Percentiles rank a stretch among this genome's conserved stretches.
phyloP scores from a whole-genome alignment of 2,797 vertebrate species.

The Tokudaia muenninki region DNA sequence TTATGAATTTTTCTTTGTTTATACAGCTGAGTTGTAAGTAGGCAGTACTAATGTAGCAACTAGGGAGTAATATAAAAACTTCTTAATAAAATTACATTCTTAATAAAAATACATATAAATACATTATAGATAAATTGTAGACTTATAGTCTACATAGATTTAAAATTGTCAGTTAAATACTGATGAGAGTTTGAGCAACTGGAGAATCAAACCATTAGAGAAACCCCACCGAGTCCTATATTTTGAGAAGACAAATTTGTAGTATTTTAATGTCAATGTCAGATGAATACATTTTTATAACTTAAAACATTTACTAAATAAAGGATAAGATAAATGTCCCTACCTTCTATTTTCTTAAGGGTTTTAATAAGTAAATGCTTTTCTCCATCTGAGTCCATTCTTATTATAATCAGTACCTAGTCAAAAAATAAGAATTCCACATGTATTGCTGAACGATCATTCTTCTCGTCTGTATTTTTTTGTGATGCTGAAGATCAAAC shows the following conservation, averaged over 20 bases:
- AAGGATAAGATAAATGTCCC: slow-evolving; percentile 69
- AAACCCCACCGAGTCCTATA: background rate
- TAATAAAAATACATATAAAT: background rate
- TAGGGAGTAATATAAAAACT: background rate
- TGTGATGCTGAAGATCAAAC: background rate
- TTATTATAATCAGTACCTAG: slow-evolving; percentile 93
- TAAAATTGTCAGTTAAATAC: slow-evolving; percentile 24
- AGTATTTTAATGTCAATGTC: slow-evolving; percentile 41
- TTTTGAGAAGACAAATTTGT: slow-evolving; percentile 52
- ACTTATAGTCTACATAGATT: slow-evolving; percentile 41
- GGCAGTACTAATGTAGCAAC: background rate
- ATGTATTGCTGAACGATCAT: slow-evolving; percentile 48
- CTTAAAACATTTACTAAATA: slow-evolving; percentile 58
- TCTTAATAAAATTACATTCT: background rate
- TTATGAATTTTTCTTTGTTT: slow-evolving; percentile 51
- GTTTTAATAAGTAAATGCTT: slow-evolving; percentile 87
- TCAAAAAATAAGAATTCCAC: slow-evolving; percentile 81
- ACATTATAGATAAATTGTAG: slow-evolving; percentile 23
- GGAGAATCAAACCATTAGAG: background rate
- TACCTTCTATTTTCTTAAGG: slow-evolving; percentile 91
- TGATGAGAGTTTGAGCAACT: background rate
- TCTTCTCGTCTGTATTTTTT: background rate
- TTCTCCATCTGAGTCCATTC: slow-evolving; percentile 88
- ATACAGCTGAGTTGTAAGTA: slow-evolving; percentile 53
- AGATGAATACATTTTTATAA: slow-evolving; percentile 21